Evolutionary conservation across 1,140 invertebrate genomes (phyloP).

Genomic region (Drosophila kepulauana): DNA sequence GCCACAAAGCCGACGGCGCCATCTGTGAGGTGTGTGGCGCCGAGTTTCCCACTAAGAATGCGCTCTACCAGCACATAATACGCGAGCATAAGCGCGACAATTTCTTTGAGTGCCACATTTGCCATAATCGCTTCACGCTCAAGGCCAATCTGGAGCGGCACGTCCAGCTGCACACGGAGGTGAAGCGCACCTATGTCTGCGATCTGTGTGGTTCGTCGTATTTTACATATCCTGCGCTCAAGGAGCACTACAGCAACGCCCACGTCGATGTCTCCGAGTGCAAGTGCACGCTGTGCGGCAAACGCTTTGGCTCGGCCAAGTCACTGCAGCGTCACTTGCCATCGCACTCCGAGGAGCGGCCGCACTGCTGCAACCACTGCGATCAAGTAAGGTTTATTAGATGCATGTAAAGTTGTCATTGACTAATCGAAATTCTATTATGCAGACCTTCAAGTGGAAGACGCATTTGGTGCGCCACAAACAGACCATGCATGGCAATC

Average conservation of each 20-base stretch:
- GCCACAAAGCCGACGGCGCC: slow-evolving; percentile 80
- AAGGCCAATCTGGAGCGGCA: slow-evolving; percentile 84
- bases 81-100: slow-evolving; percentile 82
- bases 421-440: neutral
- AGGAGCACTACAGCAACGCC: slow-evolving; percentile 83
- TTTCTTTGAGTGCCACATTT: slow-evolving; percentile 85
- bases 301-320: slow-evolving; percentile 78
- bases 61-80: slow-evolving; percentile 81
- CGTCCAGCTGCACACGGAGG: slow-evolving; percentile 83
- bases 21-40: slow-evolving; percentile 83
- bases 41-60: slow-evolving; percentile 78
- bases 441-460: slow-evolving; percentile 83
- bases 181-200: slow-evolving; percentile 83
- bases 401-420: too few relatives aligned
- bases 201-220: slow-evolving; percentile 84
- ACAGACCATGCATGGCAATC: slow-evolving; percentile 82
- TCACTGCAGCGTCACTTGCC: slow-evolving; percentile 92
- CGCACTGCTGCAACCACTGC: slow-evolving; percentile 94
- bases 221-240: slow-evolving; percentile 83
- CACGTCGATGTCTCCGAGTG: slow-evolving; percentile 80
- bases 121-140: slow-evolving; percentile 83
- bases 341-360: slow-evolving; percentile 93
- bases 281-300: slow-evolving; percentile 82
- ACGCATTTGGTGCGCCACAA: slow-evolving; percentile 83
- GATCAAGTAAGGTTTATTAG: slow-evolving; percentile 67